phyloP scores from a whole-genome alignment of 2,113 vertebrate species.

The Anseranas semipalmata region DNA sequence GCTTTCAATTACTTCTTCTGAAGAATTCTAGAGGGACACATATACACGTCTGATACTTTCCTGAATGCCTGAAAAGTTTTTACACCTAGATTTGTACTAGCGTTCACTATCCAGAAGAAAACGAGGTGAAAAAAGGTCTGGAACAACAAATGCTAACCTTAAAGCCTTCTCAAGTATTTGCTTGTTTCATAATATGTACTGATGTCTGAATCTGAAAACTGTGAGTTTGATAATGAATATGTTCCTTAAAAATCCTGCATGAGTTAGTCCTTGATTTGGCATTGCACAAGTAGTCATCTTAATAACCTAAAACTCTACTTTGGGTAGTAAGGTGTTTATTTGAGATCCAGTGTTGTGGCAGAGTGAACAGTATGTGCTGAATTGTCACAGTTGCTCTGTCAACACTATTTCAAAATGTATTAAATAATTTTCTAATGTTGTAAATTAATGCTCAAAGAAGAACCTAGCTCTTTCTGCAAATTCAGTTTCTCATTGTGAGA shows the following conservation, averaged over 20 bases:
- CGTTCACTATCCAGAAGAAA: not conserved
- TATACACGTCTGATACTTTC: not conserved
- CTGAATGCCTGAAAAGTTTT: not conserved
- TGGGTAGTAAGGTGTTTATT: not conserved
- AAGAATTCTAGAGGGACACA: not conserved
- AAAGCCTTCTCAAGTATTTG: not conserved
- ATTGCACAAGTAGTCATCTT: not conserved
- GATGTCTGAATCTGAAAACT: not conserved
- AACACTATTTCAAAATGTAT: not conserved
- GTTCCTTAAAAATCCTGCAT: not conserved
- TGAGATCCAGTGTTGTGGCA: not conserved
- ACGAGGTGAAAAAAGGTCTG: not conserved
- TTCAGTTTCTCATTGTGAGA: not conserved
- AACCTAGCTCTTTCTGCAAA: not conserved
- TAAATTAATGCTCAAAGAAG: not conserved
- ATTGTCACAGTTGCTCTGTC: not conserved
- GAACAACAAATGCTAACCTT: not conserved
- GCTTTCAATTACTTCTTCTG: not conserved
- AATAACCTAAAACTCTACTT: not conserved
- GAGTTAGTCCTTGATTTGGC: not conserved
- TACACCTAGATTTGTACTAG: not conserved
- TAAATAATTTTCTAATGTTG: not conserved
- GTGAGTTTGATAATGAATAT: rapidly evolving
- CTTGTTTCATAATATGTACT: not conserved
- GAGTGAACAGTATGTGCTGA: not conserved